Percentiles rank a stretch among this genome's conserved stretches.
Evolutionary conservation across 1,140 invertebrate genomes (phyloP).

Genomic region (Batillaria attramentaria): DNA sequence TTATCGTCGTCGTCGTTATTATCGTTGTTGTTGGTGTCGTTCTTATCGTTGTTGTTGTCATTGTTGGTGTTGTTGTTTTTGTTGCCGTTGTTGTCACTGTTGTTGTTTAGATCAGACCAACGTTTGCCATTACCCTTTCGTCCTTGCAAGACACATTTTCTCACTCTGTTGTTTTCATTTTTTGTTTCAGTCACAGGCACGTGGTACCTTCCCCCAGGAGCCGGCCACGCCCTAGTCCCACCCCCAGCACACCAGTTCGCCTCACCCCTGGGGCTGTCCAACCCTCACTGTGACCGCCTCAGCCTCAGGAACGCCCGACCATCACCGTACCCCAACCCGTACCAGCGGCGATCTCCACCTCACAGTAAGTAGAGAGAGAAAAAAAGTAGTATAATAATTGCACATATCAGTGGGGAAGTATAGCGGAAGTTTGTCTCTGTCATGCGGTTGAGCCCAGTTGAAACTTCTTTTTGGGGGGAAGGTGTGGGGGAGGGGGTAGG

Average conservation of each 20-base stretch:
- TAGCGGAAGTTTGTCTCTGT: not conserved
- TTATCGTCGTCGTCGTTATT: too few species aligned
- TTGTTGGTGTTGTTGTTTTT: too few species aligned
- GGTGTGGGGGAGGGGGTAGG: not conserved
- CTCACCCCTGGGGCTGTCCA: conserved; percentile 55
- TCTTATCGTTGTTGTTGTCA: too few species aligned
- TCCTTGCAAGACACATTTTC: too few species aligned
- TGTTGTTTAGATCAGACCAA: too few species aligned
- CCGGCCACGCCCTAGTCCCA: conserved; percentile 54
- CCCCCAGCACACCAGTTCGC: conserved; percentile 66
- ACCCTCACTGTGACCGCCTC: conserved; percentile 63
- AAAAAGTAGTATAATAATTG: not conserved
- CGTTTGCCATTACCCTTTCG: too few species aligned
- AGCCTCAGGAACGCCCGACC: conserved; percentile 58
- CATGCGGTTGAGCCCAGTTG: too few species aligned
- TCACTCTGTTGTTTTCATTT: conserved; percentile 27
- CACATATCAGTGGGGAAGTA: not conserved
- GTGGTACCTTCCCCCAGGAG: conserved; percentile 61
- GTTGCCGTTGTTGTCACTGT: too few species aligned
- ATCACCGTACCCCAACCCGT: conserved; percentile 60
- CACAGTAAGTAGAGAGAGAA: conserved; percentile 36
- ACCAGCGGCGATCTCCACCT: conserved; percentile 63
- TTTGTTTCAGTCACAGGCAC: conserved; percentile 61
- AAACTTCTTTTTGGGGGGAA: too few species aligned
- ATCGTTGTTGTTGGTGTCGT: too few species aligned